phyloP scores from a whole-genome alignment of 2,113 vertebrate species.

The Protobothrops mucrosquamatus region DNA sequence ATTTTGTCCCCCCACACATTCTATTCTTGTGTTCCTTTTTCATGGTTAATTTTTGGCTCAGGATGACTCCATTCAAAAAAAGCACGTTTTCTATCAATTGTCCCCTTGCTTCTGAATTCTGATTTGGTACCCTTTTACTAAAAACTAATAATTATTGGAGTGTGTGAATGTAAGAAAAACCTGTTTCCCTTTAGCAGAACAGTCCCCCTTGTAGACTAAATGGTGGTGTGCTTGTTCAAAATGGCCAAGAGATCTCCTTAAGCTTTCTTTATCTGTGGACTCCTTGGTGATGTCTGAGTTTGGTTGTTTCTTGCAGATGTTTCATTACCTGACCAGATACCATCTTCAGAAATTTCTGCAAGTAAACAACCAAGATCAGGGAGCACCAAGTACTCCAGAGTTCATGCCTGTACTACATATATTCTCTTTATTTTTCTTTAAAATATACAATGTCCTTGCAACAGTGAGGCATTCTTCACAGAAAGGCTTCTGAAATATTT shows the following conservation, averaged over 20 bases:
- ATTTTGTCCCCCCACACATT: background rate
- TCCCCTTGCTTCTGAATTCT: background rate
- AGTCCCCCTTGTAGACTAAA: background rate
- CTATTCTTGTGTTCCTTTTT: background rate
- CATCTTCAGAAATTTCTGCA: background rate
- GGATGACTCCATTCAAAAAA: background rate
- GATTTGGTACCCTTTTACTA: background rate
- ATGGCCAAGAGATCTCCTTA: background rate
- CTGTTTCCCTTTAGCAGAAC: background rate
- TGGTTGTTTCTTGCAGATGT: background rate
- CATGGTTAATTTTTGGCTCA: no score
- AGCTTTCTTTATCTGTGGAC: background rate
- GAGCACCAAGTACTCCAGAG: background rate
- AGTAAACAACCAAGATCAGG: background rate
- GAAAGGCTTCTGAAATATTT: background rate
- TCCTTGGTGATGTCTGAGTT: background rate
- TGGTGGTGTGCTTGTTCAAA: background rate
- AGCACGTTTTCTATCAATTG: background rate
- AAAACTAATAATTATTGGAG: background rate
- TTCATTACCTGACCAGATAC: background rate
- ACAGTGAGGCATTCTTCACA: background rate
- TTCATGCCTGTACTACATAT: background rate
- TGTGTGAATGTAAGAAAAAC: background rate
- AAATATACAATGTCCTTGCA: background rate
- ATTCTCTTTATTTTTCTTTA: background rate